Base-by-base conservation (phyloP, 30 jellyfish, hydroid and myxozoan species). In the Calvadosia cruxmelitensis region DNA sequence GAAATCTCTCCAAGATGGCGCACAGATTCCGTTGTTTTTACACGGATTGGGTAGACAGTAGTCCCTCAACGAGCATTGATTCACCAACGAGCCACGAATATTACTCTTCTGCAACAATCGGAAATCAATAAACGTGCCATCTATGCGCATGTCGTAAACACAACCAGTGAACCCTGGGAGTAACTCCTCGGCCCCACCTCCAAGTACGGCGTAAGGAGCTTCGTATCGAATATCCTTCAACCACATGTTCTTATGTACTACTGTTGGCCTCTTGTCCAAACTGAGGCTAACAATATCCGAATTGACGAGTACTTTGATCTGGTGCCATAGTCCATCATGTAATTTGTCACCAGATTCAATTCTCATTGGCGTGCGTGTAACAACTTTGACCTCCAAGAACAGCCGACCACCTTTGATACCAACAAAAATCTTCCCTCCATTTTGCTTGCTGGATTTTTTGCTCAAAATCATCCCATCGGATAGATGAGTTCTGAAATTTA, bases 261-360 rank as follows among this genome's bases (percentile, higher is more conserved):
- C 63, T 2, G 53, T 66, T 35, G 74, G 53, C 31, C 66, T 93
- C 1, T 71, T 57, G 71, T 91, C 79, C 31, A 91, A 52, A 7
- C 31, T 64, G 33, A 78, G 33, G 20, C 79, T 70, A 3, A 79
- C 78, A 16, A 23, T 10, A 35, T 78, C 77, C 0, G 78, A 50
- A 34, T 53, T 78, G 27, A 91, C 84, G n/a, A 70, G 23, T 61
- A 92, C 76, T 2, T 78, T 79, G 24, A 91, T 79, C 10, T 77
- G 93, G 71, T 91, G 99, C 99, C 99, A 91, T 33, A 73, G 71
- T 0, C 99, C 99, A 67, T 91, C 94, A 68, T 78, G 70, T 48
- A 91, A 36, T 34, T 76, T 68, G 15, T 57, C 50, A 1, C 99
- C 95, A 10, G 67, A 31, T 25, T 50, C 77, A n/a, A 91, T 23